Evolutionary conservation across 2,888 invertebrate genomes (phyloP), one percentile per base, ranked within the genome.

Genomic region (Tachina lurida): DNA sequence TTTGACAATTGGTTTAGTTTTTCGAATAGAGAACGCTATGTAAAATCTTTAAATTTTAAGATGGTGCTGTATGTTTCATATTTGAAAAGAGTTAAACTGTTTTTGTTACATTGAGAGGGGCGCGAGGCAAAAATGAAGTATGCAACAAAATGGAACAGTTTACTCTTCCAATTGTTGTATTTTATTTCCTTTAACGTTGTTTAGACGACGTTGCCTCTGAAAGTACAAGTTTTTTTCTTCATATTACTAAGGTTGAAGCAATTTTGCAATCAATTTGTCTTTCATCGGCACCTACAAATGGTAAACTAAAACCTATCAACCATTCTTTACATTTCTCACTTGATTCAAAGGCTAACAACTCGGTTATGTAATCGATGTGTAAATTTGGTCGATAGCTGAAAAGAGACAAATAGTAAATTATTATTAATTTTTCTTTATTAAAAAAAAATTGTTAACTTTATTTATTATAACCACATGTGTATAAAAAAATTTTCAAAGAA

Each of bases 311-410:
- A 91, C 96, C 96, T 93, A 95, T 95, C 93, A 98, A 95, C 95
- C 98, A 98, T 93, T 97, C 96, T 93, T 95, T 94, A 94, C 97
- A 97, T 93, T 97, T 96, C 93, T 96, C 96, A 92, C 94, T 94
- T 89, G 96, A 95, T 91, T 95, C 95, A 95, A 98, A 98, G 92
- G 96, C 97, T 95, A 99, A 95, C 94, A 97, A 96, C 93, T 95
- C 95, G 93, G 95, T 94, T 94, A 99, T 94, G 95, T 96, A 97
- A 93, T 96, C 95, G 94, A 98, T 95, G 91, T 96, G 96, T 94
- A 99, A 95, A 93, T 95, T 95, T 94, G 97, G 98, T 92, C 98
- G 98, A 95, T 97, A 98, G 95, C 98, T 98, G 96, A 93, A 95
- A 93, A 31, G n/a, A 70, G 22, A 19, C 0, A 63, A n/a, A 19